Percentiles rank a stretch among this genome's conserved stretches.
phyloP scores from a whole-genome alignment of 2,113 vertebrate species.

The Hassar affinis region DNA sequence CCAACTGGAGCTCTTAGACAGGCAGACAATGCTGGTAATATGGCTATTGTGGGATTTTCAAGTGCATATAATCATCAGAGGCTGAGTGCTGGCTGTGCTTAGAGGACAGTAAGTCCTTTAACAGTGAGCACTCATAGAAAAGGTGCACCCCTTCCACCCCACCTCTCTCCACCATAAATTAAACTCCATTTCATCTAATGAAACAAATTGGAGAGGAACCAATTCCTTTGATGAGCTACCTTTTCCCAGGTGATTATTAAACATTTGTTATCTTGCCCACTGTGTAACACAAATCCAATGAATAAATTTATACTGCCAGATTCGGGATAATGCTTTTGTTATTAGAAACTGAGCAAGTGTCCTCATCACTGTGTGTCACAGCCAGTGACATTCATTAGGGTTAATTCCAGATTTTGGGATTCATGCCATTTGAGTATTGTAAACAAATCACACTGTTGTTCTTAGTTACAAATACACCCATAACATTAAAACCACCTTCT shows the following conservation, averaged over 20 bases:
- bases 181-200: not conserved
- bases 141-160: not conserved
- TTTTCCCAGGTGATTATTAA: not conserved
- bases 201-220: not conserved
- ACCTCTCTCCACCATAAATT: not conserved
- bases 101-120: slow-evolving; percentile 11
- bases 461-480: not conserved
- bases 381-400: not conserved
- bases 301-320: slow-evolving; percentile 14
- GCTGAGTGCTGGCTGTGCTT: slow-evolving; percentile 5
- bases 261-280: not conserved
- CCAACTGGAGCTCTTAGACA: slow-evolving; percentile 16
- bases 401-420: not conserved
- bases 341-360: not conserved
- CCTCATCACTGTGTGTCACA: not conserved
- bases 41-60: slow-evolving; percentile 31
- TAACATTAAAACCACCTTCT: no score
- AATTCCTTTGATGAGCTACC: not conserved
- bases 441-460: not conserved
- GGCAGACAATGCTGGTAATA: not conserved
- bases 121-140: not conserved
- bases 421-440: not conserved
- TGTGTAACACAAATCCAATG: not conserved
- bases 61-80: slow-evolving; percentile 34
- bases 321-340: not conserved